Conservation (phyloP, 2,888 invertebrate species). For the Leptinotarsa rubiginosa region DNA sequence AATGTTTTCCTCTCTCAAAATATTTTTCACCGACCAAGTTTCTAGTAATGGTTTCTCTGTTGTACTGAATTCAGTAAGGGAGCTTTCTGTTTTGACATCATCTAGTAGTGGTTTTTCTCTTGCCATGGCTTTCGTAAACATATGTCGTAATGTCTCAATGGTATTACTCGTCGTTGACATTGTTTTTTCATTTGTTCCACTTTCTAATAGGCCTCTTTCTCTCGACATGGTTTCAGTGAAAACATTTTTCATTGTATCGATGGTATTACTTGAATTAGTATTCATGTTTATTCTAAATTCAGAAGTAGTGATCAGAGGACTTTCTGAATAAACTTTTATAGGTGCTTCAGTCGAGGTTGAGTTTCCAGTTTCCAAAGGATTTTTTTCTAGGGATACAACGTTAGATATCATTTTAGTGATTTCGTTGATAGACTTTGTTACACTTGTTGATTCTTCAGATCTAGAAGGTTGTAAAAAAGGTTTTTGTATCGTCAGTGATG, state of each 20-base stretch:
- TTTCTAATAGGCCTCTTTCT: background rate
- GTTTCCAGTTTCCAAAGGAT: background rate
- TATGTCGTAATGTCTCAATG: background rate
- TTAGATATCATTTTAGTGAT: background rate
- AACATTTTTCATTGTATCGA: constrained; percentile 26
- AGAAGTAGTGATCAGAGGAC: background rate
- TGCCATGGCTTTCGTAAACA: constrained; percentile 5
- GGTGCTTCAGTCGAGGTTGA: background rate
- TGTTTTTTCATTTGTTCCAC: background rate
- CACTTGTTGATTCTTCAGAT: background rate
- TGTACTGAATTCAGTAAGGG: background rate
- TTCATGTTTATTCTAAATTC: constrained; percentile 15
- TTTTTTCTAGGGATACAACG: background rate
- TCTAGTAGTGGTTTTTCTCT: background rate
- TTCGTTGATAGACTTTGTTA: background rate
- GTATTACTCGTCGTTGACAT: background rate
- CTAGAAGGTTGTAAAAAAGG: background rate
- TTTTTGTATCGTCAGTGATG: background rate
- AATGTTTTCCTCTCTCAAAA: too few relatives aligned
- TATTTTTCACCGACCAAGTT: background rate
- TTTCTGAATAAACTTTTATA: background rate
- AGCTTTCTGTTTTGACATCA: background rate
- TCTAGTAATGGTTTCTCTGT: constrained; percentile 2
- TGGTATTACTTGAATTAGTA: background rate
- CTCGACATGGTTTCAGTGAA: background rate